Evolutionary conservation across 2,888 invertebrate species (phyloP).

Genomic region (Lottia scabra): DNA sequence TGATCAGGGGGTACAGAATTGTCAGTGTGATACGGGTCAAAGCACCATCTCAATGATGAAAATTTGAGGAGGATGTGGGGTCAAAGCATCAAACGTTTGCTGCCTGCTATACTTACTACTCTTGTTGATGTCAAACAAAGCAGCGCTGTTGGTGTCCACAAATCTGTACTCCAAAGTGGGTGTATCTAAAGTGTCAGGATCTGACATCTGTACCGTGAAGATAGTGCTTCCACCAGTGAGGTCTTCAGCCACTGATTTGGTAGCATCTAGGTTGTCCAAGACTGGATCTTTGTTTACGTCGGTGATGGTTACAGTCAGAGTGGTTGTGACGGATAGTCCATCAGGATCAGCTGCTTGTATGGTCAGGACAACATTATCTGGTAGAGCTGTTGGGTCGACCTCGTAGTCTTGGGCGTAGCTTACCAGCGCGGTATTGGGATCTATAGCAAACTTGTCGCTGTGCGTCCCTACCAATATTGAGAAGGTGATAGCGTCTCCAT

Average conservation of each 20-base stretch:
- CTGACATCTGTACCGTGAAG: not conserved
- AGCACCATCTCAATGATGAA: too few species aligned
- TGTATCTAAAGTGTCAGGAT: not conserved
- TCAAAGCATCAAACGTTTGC: too few species aligned
- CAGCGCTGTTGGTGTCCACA: not conserved
- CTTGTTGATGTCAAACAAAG: not conserved
- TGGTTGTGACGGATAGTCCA: constrained; percentile 28
- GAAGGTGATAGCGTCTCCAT: constrained; percentile 22
- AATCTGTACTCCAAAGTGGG: not conserved
- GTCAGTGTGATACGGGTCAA: too few species aligned
- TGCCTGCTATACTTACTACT: not conserved
- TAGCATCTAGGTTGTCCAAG: not conserved
- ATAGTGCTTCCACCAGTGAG: not conserved
- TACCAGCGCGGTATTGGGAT: constrained; percentile 27
- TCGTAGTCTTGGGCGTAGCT: constrained; percentile 38
- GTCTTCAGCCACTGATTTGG: not conserved
- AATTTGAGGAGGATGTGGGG: too few species aligned
- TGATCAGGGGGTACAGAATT: too few species aligned
- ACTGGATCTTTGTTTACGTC: not conserved
- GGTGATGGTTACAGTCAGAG: constrained; percentile 15
- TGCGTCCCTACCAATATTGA: constrained; percentile 25
- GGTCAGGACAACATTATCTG: constrained; percentile 23
- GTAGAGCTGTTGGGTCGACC: constrained; percentile 30
- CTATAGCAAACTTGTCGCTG: constrained; percentile 32
- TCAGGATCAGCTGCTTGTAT: constrained; percentile 31